Conservation (phyloP, 37 sponge, comb jelly and placozoan species). For the Petrosia ficiformis region DNA sequence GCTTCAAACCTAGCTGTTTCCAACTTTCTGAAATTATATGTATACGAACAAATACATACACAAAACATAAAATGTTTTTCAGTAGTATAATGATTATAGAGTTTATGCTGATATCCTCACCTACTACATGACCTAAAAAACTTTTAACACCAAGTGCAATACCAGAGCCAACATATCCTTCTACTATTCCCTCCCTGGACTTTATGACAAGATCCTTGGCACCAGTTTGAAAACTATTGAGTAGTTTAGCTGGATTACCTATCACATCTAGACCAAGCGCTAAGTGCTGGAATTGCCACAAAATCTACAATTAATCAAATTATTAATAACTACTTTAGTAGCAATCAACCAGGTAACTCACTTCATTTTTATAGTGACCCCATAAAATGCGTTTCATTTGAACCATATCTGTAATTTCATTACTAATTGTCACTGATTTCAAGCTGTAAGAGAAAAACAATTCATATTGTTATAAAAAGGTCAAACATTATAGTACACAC, state of each 20-base stretch:
- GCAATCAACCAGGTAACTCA: background rate
- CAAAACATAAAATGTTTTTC: too few species aligned
- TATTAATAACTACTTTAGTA: background rate
- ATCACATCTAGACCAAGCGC: constrained; percentile 24
- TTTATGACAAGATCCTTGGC: constrained; percentile 18
- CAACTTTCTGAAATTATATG: too few species aligned
- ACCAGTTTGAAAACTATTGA: constrained; percentile 11
- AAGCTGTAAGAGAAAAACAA: background rate
- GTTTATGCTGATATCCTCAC: background rate
- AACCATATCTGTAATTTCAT: background rate
- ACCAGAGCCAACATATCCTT: background rate
- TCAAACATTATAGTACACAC: background rate
- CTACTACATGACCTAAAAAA: constrained; percentile 19
- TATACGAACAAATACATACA: too few species aligned
- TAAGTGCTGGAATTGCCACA: constrained; percentile 10
- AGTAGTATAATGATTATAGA: too few species aligned
- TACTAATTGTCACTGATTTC: constrained; percentile 5
- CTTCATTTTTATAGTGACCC: constrained; percentile 38
- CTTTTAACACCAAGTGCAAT: constrained; percentile 20
- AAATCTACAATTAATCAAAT: background rate
- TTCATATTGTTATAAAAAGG: background rate
- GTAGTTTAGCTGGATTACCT: constrained; percentile 15
- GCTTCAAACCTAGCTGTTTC: too few species aligned
- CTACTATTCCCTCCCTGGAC: background rate
- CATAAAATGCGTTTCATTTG: constrained; percentile 1